A percentile compares a stretch with the other conserved stretches of the same genome.
Evolutionary conservation across 2,888 invertebrate species (phyloP).

Genomic region (Noctua pronuba): DNA sequence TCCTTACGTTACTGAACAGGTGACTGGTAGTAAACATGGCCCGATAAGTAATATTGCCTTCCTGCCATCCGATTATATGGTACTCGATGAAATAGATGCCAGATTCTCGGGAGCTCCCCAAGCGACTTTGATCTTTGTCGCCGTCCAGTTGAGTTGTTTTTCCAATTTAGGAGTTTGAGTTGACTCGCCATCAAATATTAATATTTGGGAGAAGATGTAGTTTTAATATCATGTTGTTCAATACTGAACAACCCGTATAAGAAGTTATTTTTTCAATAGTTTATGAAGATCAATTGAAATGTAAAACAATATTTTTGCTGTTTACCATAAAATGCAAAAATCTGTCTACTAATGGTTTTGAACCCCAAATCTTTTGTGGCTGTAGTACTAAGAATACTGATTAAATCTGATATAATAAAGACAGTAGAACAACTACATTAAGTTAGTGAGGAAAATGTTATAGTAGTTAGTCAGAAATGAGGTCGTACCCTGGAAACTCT

Average conservation of each 20-base stretch:
- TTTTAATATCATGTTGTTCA: conserved; percentile 49
- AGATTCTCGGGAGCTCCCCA: conserved; percentile 41
- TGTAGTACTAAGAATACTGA: background rate
- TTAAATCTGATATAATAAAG: background rate
- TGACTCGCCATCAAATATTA: conserved; percentile 50
- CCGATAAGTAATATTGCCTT: conserved; percentile 80
- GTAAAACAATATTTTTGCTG: background rate
- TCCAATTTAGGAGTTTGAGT: conserved; percentile 1
- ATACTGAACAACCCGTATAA: conserved; percentile 11
- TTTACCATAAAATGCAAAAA: background rate
- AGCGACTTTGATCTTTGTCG: conserved; percentile 34
- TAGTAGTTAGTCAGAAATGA: conserved; percentile 41
- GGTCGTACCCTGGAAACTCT: conserved; percentile 33
- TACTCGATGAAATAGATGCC: conserved; percentile 59
- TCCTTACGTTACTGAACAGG: conserved; percentile 72
- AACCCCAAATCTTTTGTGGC: background rate
- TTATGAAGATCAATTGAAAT: background rate
- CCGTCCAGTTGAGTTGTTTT: conserved; percentile 15
- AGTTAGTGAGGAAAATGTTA: conserved; percentile 19
- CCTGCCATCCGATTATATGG: conserved; percentile 67
- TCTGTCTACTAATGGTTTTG: background rate
- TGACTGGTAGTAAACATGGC: conserved; percentile 80
- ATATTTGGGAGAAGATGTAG: conserved; percentile 36
- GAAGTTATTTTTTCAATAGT: conserved; percentile 2
- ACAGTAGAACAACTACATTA: conserved; percentile 1